phyloP scores from a whole-genome alignment of 1,140 invertebrate genomes.

The Lucilia cuprina region DNA sequence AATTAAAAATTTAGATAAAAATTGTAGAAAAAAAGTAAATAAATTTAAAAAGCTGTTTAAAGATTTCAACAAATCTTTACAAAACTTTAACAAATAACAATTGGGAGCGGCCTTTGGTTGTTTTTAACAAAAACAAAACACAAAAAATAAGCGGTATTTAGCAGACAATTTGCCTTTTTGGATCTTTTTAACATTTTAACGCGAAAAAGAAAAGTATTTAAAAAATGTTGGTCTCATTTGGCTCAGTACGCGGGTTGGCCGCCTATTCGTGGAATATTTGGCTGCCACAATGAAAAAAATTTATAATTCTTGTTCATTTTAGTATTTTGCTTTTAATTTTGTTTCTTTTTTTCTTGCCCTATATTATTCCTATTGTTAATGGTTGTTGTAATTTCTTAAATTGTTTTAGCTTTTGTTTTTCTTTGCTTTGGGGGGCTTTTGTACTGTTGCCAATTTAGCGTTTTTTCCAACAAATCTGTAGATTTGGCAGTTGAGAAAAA shows the following conservation, averaged over 20 bases:
- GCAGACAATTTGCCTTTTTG: too few relatives aligned
- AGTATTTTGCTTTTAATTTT: not conserved
- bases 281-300: not conserved
- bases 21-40: not conserved
- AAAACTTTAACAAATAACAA: not conserved
- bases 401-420: not conserved
- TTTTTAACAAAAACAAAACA: not conserved
- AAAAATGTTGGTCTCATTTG: too few relatives aligned
- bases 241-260: too few relatives aligned
- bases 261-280: too few relatives aligned
- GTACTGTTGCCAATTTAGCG: not conserved
- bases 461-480: too few relatives aligned
- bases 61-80: too few relatives aligned
- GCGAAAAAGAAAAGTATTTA: too few relatives aligned
- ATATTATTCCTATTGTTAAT: slow-evolving; percentile 13
- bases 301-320: too few relatives aligned
- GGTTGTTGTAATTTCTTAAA: slow-evolving; percentile 9
- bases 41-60: not conserved
- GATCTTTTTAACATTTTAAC: too few relatives aligned
- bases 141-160: not conserved
- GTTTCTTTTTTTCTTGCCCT: slow-evolving; percentile 22
- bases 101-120: not conserved
- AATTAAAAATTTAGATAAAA: not conserved
- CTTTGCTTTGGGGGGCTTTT: not conserved
- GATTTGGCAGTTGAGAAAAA: too few relatives aligned